Conservation (phyloP, 2,113 vertebrate species). For the Ondatra zibethicus region DNA sequence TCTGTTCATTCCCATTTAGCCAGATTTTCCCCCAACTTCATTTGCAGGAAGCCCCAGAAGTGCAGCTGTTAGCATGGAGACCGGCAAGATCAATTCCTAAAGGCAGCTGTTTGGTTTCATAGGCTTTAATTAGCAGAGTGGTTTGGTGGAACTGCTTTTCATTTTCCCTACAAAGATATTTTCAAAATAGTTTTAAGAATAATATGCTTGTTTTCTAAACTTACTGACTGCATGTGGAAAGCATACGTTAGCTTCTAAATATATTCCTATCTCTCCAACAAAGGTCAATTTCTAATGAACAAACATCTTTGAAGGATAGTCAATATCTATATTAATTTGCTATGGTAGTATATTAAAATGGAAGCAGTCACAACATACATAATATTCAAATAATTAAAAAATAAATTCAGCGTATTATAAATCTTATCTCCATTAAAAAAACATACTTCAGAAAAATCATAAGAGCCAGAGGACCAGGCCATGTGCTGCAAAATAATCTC, state of each 20-base stretch:
- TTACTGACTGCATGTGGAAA: constrained; percentile 38
- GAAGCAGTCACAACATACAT: background rate
- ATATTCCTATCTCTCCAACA: constrained; percentile 18
- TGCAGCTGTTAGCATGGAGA: constrained; percentile 21
- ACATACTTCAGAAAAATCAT: background rate
- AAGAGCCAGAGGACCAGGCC: background rate
- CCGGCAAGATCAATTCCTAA: constrained; percentile 27
- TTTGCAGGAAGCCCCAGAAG: constrained; percentile 49
- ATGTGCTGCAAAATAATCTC: background rate
- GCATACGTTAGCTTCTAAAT: constrained; percentile 3
- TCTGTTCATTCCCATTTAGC: constrained; percentile 63
- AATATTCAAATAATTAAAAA: constrained; percentile 46
- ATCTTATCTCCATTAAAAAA: background rate
- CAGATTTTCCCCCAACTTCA: constrained; percentile 72
- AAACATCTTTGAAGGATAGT: background rate
- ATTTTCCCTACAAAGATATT: background rate
- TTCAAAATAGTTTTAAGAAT: constrained; percentile 65
- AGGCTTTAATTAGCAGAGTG: constrained; percentile 60
- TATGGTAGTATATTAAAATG: background rate
- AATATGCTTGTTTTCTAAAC: constrained; percentile 53
- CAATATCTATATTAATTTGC: background rate
- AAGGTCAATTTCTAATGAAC: constrained; percentile 26
- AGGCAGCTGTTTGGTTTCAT: constrained; percentile 67
- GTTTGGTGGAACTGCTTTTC: constrained; percentile 12
- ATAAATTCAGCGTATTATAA: background rate